Evolutionary conservation across 2,888 invertebrate genomes (phyloP).

Genomic region (Rapana venosa): DNA sequence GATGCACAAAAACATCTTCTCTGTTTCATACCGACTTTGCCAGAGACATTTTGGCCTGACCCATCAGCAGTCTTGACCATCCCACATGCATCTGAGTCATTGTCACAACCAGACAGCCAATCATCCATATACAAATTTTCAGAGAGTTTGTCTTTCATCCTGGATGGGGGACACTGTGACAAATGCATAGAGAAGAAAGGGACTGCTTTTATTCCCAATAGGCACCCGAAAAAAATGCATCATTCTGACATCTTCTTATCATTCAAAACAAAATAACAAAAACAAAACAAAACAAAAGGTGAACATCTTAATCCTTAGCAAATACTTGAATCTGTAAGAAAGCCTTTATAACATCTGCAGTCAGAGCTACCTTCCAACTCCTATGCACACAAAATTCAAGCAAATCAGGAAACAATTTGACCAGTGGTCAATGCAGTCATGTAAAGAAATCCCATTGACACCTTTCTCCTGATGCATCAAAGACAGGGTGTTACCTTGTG

Average conservation of each 20-base stretch:
- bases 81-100: background rate
- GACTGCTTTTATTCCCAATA: slow-evolving; percentile 2
- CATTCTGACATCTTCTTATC: no score
- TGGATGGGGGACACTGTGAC: background rate
- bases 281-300: no score
- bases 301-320: no score
- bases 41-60: no score
- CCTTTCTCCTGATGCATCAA: background rate
- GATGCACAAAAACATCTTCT: no score
- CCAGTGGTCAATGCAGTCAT: background rate
- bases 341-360: no score
- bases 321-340: no score
- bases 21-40: no score
- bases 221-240: background rate
- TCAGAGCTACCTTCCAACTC: no score
- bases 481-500: background rate
- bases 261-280: no score
- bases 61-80: no score
- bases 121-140: slow-evolving; percentile 17
- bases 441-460: background rate
- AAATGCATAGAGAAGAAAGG: background rate
- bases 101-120: slow-evolving; percentile 20
- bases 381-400: no score
- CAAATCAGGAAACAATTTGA: background rate
- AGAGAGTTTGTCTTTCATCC: slow-evolving; percentile 2